phyloP scores from a whole-genome alignment of 2,113 vertebrate species.

The Coryphaenoides rupestris region DNA sequence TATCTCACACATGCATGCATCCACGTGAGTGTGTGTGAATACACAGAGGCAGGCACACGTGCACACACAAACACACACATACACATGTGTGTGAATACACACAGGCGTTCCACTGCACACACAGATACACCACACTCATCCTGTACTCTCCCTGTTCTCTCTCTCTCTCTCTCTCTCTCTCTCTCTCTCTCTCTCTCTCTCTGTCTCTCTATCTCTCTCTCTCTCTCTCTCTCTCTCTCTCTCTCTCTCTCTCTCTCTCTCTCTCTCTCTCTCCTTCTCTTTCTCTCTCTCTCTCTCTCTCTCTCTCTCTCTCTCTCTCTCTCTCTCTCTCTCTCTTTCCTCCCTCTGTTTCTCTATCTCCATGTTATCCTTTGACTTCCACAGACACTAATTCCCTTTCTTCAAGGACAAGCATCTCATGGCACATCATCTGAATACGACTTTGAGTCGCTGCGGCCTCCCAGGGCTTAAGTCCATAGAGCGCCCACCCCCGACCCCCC shows the following conservation, averaged over 20 bases:
- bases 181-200: slow-evolving; percentile 22
- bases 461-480: slow-evolving; percentile 60
- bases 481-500: slow-evolving; percentile 27
- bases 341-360: slow-evolving; percentile 10
- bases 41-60: slow-evolving; percentile 35
- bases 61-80: slow-evolving; percentile 19
- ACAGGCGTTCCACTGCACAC: slow-evolving; percentile 14
- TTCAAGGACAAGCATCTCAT: slow-evolving; percentile 71
- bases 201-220: slow-evolving; percentile 20
- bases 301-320: background rate
- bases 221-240: slow-evolving; percentile 22
- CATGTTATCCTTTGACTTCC: slow-evolving; percentile 59
- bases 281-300: slow-evolving; percentile 27
- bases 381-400: slow-evolving; percentile 69
- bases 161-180: slow-evolving; percentile 24
- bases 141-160: slow-evolving; percentile 9
- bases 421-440: slow-evolving; percentile 71
- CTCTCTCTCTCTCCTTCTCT: slow-evolving; percentile 26
- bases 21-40: no score
- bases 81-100: background rate
- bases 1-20: slow-evolving; percentile 24
- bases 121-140: background rate
- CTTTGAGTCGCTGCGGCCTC: slow-evolving; percentile 62
- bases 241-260: slow-evolving; percentile 22
- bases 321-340: no score